phyloP scores from a whole-genome alignment of 1,140 invertebrate genomes.

The Apocrypta bakeri region DNA sequence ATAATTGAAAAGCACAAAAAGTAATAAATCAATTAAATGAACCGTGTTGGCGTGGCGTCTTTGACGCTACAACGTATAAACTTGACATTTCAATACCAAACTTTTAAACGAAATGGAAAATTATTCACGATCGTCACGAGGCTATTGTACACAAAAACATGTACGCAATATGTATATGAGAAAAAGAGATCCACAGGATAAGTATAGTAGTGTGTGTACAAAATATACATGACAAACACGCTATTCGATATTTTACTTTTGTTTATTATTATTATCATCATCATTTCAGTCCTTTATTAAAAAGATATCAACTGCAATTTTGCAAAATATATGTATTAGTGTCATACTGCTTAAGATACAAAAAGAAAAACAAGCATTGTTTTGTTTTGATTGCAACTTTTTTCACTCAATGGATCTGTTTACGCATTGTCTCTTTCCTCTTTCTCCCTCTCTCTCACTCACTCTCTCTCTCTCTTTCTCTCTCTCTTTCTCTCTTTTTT shows the following conservation, averaged over 20 bases:
- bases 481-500: not conserved
- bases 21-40: not conserved
- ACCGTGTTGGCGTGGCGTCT: not conserved
- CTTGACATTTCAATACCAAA: not conserved
- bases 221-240: conserved; percentile 16
- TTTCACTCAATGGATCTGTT: not conserved
- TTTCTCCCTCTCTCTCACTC: not conserved
- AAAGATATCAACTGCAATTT: conserved; percentile 31
- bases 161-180: not conserved
- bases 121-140: not conserved
- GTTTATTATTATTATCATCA: conserved; percentile 4
- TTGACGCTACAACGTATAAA: not conserved
- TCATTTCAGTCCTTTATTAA: conserved; percentile 33
- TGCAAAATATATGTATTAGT: not conserved
- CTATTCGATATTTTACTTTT: not conserved
- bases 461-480: conserved; percentile 26
- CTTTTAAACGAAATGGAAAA: conserved; percentile 1
- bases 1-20: not conserved
- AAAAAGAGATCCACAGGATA: conserved; percentile 5
- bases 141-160: not conserved
- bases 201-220: not conserved
- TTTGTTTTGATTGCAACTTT: not conserved
- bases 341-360: conserved; percentile 30
- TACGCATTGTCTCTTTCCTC: conserved; percentile 19
- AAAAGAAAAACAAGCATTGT: conserved; percentile 20